Base-by-base conservation (phyloP, 37 sponge, comb jelly and placozoan genomes). In the Petrosia ficiformis region DNA sequence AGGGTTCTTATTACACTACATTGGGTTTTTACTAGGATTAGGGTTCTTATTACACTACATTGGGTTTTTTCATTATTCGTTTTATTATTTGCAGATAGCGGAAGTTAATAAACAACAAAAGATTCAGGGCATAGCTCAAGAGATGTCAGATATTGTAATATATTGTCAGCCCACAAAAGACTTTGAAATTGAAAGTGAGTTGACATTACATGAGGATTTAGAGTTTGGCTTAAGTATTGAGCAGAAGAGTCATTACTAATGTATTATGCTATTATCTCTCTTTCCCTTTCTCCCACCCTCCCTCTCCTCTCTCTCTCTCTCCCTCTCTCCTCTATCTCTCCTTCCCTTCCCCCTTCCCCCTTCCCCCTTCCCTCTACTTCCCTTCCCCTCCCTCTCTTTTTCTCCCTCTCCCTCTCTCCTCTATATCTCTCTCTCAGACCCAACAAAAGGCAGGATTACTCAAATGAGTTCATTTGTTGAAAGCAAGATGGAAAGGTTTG, bases 391-490 rank as follows among this genome's bases (percentile, higher is more conserved):
- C n/a, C n/a, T n/a, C n/a, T n/a, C n/a, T n/a, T n/a, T n/a, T n/a
- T n/a, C n/a, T n/a, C n/a, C n/a, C n/a, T n/a, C n/a, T n/a, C n/a
- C n/a, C n/a, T n/a, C n/a, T n/a, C n/a, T n/a, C n/a, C n/a, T n/a
- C n/a, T n/a, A n/a, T n/a, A n/a, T 64, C 42, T 36, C 19, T 38
- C 28, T 16, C 28, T 33, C 71, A 75, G 80, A 73, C 41, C 67
- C 80, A 36, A 86, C 70, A 1, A 59, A 57, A 6, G 87, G 89
- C 14, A 88, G 82, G 61, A 93, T 82, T 75, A 6, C 14, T 22
- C 63, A 61, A 5, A 99, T 99, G 99, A 90, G 92, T 0, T 99
- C 99, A 0, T 99, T 99, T 82, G 78, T 87, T 25, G 99, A 99
- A 80, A 99, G 89, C 36, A 90, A 86, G 64, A 78, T 89, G 8